Percentiles rank a stretch among this genome's conserved stretches.
These are phyloP conservation scores for Carapus acus DNA, from an alignment of 2,797 vertebrate species.

Conservation along the genomic window DNA sequence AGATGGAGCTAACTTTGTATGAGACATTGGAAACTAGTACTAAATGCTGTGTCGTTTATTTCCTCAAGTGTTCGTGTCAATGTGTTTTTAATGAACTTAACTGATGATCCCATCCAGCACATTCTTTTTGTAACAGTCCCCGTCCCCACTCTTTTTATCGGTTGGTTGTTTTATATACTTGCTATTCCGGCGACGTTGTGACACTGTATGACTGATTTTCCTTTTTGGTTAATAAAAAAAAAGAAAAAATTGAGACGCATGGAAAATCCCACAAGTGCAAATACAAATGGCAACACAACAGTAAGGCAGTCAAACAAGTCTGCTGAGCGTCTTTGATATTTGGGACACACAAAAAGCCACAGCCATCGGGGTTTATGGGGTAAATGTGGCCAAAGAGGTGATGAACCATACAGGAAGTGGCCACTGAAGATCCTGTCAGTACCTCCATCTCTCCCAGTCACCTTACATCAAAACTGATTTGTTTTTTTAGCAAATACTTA, in stretches of 20 bases:
- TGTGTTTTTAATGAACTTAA: conserved; percentile 44
- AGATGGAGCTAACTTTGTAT: conserved; percentile 82
- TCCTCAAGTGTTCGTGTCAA: conserved; percentile 67
- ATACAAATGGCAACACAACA: conserved; percentile 11
- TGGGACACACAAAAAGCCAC: too few relatives aligned
- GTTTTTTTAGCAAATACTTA: conserved; percentile 29
- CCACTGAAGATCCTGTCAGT: conserved; percentile 1
- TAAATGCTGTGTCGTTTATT: conserved; percentile 75
- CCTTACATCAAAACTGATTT: conserved; percentile 51
- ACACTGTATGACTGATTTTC: conserved; percentile 32
- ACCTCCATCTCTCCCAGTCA: conserved; percentile 52
- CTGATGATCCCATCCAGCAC: conserved; percentile 55
- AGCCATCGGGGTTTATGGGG: conserved; percentile 19
- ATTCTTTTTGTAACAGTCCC: conserved; percentile 39
- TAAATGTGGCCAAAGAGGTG: conserved; percentile 20
- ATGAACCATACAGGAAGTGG: conserved; percentile 43
- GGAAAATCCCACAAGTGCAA: conserved; percentile 26
- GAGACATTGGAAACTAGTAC: conserved; percentile 78
- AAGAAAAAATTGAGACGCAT: conserved; percentile 14
- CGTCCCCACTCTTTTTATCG: conserved; percentile 21
- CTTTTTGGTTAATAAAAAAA: too few relatives aligned
- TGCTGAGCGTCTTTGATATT: too few relatives aligned
- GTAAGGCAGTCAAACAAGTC: conserved; percentile 15
- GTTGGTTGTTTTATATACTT: conserved; percentile 49
- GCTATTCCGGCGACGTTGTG: conserved; percentile 40